A percentile compares a stretch with the other conserved stretches of the same genome.
phyloP scores from a whole-genome alignment of 2,888 invertebrate species.

The Galerucella nymphaeae region DNA sequence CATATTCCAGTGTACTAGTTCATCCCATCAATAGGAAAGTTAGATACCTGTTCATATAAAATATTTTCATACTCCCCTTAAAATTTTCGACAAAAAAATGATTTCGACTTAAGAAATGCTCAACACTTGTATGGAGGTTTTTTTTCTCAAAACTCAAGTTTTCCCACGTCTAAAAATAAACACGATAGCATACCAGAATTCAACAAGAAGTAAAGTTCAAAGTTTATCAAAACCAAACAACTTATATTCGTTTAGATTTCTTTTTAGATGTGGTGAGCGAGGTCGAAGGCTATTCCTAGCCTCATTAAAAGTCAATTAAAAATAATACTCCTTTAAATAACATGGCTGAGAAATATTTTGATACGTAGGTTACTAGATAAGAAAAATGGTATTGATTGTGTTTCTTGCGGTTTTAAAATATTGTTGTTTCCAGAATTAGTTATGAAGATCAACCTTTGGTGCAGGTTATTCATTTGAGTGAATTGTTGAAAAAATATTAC shows the following conservation, averaged over 20 bases:
- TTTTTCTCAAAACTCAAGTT: too few relatives aligned
- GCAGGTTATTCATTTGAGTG: constrained; percentile 52
- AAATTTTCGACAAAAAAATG: too few relatives aligned
- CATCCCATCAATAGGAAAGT: too few relatives aligned
- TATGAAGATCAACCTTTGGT: constrained; percentile 39
- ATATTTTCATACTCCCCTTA: too few relatives aligned
- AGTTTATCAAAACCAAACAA: background rate
- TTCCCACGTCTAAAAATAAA: background rate
- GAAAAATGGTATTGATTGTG: background rate
- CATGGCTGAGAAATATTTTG: background rate
- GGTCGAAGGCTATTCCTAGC: background rate
- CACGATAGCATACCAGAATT: too few relatives aligned
- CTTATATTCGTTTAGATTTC: background rate
- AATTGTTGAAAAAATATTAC: constrained; percentile 49
- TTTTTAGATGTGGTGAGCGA: background rate
- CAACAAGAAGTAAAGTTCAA: background rate
- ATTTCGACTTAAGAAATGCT: too few relatives aligned
- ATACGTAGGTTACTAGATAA: constrained; percentile 2
- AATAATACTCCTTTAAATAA: background rate
- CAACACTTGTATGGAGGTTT: too few relatives aligned
- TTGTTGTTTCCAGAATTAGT: constrained; percentile 8
- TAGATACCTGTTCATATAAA: too few relatives aligned
- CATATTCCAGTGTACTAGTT: too few relatives aligned
- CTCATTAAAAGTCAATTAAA: background rate
- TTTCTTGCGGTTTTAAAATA: background rate